A percentile compares a stretch with the other conserved stretches of the same genome.
Evolutionary conservation across 2,888 invertebrate species (phyloP).

Genomic region (Plebejus anna): DNA sequence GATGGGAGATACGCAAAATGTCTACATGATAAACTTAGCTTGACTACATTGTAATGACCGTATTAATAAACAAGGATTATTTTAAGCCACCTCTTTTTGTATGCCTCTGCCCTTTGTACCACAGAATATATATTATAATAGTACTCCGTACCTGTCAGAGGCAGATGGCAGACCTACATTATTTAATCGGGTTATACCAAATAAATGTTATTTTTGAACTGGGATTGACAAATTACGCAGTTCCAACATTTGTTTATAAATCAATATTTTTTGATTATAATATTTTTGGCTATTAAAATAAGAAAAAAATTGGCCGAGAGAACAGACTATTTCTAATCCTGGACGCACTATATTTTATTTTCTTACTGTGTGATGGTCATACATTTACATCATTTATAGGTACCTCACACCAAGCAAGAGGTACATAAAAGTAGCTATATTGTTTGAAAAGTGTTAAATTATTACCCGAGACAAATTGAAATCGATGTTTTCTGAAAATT

Average conservation of each 20-base stretch:
- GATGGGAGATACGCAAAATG: background rate
- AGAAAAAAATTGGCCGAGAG: background rate
- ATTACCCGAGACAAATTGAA: background rate
- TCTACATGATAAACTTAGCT: conserved; percentile 3
- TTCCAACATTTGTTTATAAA: too few relatives aligned
- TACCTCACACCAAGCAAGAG: background rate
- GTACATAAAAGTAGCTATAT: background rate
- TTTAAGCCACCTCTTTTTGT: conserved; percentile 13
- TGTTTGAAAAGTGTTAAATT: conserved; percentile 23
- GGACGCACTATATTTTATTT: background rate
- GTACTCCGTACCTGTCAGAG: too few relatives aligned
- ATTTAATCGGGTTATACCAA: too few relatives aligned
- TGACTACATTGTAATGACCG: conserved; percentile 18
- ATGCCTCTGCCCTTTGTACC: background rate
- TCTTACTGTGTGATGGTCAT: background rate
- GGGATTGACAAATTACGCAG: too few relatives aligned
- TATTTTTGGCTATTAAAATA: too few relatives aligned
- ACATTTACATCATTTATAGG: background rate
- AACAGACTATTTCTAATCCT: background rate
- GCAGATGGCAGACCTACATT: too few relatives aligned
- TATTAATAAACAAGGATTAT: conserved; percentile 25
- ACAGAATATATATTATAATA: too few relatives aligned
- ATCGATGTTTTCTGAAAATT: conserved; percentile 12
- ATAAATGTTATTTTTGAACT: too few relatives aligned
- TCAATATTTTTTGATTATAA: too few relatives aligned